Evolutionary conservation across 2,113 vertebrate genomes (phyloP).

Genomic region (Gracilinanus agilis): DNA sequence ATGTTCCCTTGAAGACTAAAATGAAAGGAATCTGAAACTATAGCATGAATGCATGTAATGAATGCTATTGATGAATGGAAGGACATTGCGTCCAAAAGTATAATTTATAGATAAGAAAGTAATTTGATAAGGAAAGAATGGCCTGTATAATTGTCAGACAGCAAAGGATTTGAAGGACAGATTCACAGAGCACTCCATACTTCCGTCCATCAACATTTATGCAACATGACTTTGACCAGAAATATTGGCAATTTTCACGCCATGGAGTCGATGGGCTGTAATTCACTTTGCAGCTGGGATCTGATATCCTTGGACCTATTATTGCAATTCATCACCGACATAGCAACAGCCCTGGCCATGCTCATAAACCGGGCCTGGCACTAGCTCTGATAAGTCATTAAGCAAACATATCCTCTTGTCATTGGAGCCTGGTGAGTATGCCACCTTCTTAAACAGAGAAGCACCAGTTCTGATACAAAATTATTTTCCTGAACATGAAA

Average conservation of each 20-base stretch:
- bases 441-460: conserved; percentile 33
- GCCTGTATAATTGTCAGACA: conserved; percentile 45
- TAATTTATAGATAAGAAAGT: conserved; percentile 56
- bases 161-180: conserved; percentile 40
- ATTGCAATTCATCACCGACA: conserved; percentile 39
- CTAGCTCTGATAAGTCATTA: conserved; percentile 62
- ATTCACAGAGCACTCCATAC: conserved; percentile 6
- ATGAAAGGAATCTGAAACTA: conserved; percentile 39
- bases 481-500: conserved; percentile 20
- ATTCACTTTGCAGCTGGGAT: conserved; percentile 34
- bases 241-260: conserved; percentile 14
- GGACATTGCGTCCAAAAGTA: conserved; percentile 4
- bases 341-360: conserved; percentile 26
- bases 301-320: conserved; percentile 44
- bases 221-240: conserved; percentile 13
- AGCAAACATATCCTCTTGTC: conserved; percentile 15
- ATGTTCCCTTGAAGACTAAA: conserved; percentile 34
- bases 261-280: conserved; percentile 21
- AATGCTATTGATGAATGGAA: conserved; percentile 3
- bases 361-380: conserved; percentile 36
- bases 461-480: conserved; percentile 54
- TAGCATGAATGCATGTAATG: conserved; percentile 13
- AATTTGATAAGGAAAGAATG: conserved; percentile 51
- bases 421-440: background rate
- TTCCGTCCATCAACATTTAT: background rate